A percentile compares a stretch with the other conserved stretches of the same genome.
phyloP scores from a whole-genome alignment of 2,888 invertebrate species.

The Apamea sordens region DNA sequence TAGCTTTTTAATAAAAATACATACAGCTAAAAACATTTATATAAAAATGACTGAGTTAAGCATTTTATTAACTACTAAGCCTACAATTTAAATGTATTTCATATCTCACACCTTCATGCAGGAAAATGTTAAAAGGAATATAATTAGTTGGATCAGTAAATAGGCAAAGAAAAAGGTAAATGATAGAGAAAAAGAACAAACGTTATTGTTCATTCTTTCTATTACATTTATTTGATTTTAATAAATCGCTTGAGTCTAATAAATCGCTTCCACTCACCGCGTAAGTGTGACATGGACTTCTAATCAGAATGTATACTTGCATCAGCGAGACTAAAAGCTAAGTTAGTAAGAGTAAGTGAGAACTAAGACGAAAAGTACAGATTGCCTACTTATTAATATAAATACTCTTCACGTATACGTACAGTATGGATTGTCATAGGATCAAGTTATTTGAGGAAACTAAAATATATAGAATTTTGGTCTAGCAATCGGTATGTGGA shows the following conservation, averaged over 20 bases:
- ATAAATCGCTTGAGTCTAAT: not conserved
- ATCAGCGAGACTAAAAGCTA: conserved; percentile 58
- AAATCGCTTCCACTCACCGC: conserved; percentile 25
- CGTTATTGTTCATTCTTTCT: not conserved
- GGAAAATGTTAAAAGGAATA: not conserved
- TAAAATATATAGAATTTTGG: not conserved
- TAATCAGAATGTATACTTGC: conserved; percentile 54
- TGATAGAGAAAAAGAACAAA: not conserved
- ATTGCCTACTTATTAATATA: conserved; percentile 33
- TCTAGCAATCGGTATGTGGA: not conserved
- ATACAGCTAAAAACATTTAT: not conserved
- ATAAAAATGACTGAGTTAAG: not conserved
- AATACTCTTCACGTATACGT: conserved; percentile 10
- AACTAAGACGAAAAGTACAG: conserved; percentile 48
- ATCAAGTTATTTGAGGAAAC: not conserved
- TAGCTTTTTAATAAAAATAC: not conserved
- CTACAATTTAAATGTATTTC: not conserved
- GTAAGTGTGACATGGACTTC: conserved; percentile 18
- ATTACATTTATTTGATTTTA: not conserved
- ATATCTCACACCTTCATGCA: not conserved
- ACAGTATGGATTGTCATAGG: too few species aligned
- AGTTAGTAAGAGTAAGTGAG: conserved; percentile 50
- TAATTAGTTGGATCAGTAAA: not conserved
- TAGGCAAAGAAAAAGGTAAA: not conserved
- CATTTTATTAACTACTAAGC: not conserved